Conservation (phyloP, 2,113 vertebrate genomes). For the Hiodon tergisus region DNA sequence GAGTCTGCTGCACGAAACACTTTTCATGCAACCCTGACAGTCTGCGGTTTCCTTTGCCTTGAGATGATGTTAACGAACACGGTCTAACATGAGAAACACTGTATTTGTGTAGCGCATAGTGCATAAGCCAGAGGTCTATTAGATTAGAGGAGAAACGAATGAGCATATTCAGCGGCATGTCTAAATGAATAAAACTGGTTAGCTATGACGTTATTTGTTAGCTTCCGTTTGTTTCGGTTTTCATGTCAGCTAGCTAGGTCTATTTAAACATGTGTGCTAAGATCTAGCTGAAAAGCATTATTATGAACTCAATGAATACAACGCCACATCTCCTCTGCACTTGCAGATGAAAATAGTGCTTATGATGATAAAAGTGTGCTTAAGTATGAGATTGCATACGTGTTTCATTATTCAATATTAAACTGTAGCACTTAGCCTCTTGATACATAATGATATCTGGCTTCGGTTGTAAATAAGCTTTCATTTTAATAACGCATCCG, state of each 20-base stretch:
- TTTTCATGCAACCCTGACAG: neutral
- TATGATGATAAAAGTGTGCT: neutral
- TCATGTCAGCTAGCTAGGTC: too few species aligned
- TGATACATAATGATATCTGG: neutral
- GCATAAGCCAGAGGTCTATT: too few species aligned
- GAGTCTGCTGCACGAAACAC: neutral
- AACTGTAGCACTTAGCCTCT: neutral
- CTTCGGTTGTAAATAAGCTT: neutral
- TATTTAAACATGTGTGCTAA: slow-evolving; percentile 1
- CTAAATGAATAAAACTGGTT: too few species aligned
- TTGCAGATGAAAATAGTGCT: neutral
- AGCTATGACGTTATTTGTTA: too few species aligned
- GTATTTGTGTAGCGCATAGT: too few species aligned
- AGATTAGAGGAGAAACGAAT: too few species aligned
- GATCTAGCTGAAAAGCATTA: neutral
- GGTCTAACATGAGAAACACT: too few species aligned
- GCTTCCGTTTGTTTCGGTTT: neutral
- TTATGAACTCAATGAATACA: neutral
- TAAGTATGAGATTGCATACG: neutral
- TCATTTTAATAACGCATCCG: neutral
- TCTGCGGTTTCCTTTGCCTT: neutral
- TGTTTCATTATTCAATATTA: neutral
- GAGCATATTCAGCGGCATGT: too few species aligned
- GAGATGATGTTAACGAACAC: too few species aligned
- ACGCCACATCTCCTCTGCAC: neutral